Percentiles rank a stretch among this genome's conserved stretches.
These are phyloP conservation scores for Andinoacara biseriatus DNA, from an alignment of 2,113 vertebrate species.

Conservation along the genomic window DNA sequence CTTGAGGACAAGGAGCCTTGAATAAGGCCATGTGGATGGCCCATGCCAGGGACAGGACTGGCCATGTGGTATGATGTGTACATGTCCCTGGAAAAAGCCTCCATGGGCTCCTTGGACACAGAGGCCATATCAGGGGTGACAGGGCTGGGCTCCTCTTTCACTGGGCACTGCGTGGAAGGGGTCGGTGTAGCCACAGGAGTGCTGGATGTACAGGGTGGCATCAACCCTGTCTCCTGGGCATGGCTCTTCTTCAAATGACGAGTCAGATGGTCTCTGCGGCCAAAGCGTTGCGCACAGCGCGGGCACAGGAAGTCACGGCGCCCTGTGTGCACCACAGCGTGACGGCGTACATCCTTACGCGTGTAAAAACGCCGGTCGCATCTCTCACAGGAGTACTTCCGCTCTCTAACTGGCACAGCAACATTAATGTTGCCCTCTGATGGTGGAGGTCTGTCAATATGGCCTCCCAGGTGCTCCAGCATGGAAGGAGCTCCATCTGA, in stretches of 20 bases:
- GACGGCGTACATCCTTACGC: conserved; percentile 93
- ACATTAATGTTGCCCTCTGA: conserved; percentile 55
- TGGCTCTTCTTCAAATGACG: conserved; percentile 98
- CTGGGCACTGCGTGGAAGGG: conserved; percentile 76
- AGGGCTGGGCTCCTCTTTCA: conserved; percentile 90
- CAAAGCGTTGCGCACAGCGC: conserved; percentile 94
- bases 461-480: conserved; percentile 91
- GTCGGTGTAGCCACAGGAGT: conserved; percentile 82
- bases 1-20: conserved; percentile 84
- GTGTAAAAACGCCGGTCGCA: conserved; percentile 97
- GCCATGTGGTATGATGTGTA: conserved; percentile 88
- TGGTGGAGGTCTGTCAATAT: conserved; percentile 86
- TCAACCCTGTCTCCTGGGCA: conserved; percentile 88
- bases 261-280: conserved; percentile 94
- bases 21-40: conserved; percentile 85
- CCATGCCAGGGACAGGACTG: conserved; percentile 81
- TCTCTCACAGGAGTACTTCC: conserved; percentile 94
- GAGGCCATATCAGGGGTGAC: conserved; percentile 82
- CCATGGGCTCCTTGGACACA: conserved; percentile 83
- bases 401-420: conserved; percentile 85
- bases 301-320: conserved; percentile 96
- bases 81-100: conserved; percentile 80
- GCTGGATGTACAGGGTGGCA: conserved; percentile 81
- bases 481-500: conserved; percentile 89
- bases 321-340: conserved; percentile 95